Evolutionary conservation across 1,140 invertebrate species (phyloP), one percentile per base, ranked within the genome.

Genomic region (Polypedilum vanderplanki): DNA sequence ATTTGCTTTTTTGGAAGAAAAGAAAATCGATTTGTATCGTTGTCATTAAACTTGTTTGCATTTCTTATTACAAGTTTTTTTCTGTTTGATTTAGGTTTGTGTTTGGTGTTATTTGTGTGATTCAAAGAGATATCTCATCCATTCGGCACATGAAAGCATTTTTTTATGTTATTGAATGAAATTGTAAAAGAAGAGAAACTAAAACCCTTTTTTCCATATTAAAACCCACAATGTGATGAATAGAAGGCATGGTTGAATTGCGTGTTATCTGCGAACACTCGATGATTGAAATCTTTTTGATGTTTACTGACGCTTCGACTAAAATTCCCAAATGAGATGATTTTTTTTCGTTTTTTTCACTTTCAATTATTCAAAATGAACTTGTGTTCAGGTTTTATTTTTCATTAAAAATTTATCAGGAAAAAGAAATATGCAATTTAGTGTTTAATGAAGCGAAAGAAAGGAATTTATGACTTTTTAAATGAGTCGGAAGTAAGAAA

Each of bases 231-330:
- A 67, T 20, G 64, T 18, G 3, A 67, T 67, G 64, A 67, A 67
- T 67, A 17, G 15, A 7, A 7, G 15, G 15, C n/a, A 67, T 15
- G 9, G 64, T 10, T 10, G 15, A 67, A 67, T 17, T 67, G 64
- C 64, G 64, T 67, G 64, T 67, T 67, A 67, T 67, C 64, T 18
- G 15, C 64, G n/a, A 67, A 67, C 64, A 10, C 9, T 67, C 7
- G 18, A 67, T 67, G 64, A 20, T 67, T 67, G 64, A 15, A n/a
- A 67, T 67, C 64, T 67, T 8, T 67, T 67, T 67, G 64, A 67
- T 67, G 64, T 18, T 67, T 46, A 46, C 41, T 46, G 9, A 46
- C 41, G 9, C n/a, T n/a, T n/a, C n/a, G n/a, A n/a, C n/a, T n/a
- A n/a, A n/a, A n/a, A 46, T 8, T 46, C 41, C 41, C 41, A 46